These are phyloP conservation scores for Urosaurus nigricauda DNA, from an alignment of 2,797 vertebrate species.

Conservation along the genomic window DNA sequence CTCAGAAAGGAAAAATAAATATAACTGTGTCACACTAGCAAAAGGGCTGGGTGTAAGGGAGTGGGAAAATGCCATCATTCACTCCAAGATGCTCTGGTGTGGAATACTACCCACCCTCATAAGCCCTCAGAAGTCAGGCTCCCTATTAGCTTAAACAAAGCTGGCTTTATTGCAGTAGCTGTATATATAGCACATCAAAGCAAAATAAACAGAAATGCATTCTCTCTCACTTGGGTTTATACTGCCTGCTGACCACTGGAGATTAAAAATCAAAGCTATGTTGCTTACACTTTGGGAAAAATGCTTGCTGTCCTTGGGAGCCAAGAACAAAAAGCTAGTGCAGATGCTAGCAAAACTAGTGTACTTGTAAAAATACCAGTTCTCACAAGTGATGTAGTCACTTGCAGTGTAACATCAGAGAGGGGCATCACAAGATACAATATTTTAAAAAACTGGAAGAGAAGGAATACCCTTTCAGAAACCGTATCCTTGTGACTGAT, in stretches of 20 bases:
- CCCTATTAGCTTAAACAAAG: slow-evolving; percentile 35
- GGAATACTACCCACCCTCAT: neutral
- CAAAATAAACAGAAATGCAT: slow-evolving; percentile 43
- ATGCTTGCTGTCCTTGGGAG: neutral
- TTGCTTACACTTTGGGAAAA: neutral
- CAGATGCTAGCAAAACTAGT: neutral
- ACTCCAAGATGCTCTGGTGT: neutral
- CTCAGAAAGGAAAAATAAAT: neutral
- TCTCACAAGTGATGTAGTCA: neutral
- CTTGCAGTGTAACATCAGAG: neutral
- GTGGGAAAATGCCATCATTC: slow-evolving; percentile 31
- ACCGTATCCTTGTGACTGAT: neutral
- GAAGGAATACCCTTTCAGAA: neutral
- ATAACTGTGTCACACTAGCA: neutral
- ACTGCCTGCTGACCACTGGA: neutral
- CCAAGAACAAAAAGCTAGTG: neutral
- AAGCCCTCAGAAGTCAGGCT: slow-evolving; percentile 20
- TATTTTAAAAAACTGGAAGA: neutral
- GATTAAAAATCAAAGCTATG: neutral
- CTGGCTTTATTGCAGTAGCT: slow-evolving; percentile 36
- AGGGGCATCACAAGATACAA: neutral
- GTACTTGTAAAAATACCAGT: neutral
- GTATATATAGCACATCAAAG: slow-evolving; percentile 40
- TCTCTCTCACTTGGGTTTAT: slow-evolving; percentile 18
- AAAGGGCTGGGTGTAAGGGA: neutral